Base-by-base conservation (phyloP, 2,113 vertebrate species). In the Eurypyga helias region DNA sequence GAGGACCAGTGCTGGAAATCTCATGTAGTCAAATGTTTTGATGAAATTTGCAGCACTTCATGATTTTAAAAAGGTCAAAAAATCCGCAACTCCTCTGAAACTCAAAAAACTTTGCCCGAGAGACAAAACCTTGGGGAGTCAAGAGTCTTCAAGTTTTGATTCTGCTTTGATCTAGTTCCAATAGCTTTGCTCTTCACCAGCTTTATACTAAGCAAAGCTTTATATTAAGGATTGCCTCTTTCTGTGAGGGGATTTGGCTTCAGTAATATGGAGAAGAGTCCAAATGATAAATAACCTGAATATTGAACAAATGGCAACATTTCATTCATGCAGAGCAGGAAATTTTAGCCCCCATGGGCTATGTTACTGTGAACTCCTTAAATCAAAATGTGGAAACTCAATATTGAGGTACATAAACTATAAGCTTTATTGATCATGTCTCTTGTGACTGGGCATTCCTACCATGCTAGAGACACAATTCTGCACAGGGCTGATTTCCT, bases 331-430 rank as follows among this genome's bases (percentile, higher is more conserved):
- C 36, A 91, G 77, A 85, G 61, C 49, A 79, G 65, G 89, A 85
- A 94, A 95, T 95, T 92, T 93, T 84, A 95, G 70, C n/a, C 38
- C 57, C 84, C 54, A 52, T 38, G 66, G 80, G 86, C 87, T 95
- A 71, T 43, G 54, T 87, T 96, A 90, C 91, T 69, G 66, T 57
- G 88, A 97, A 83, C 72, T 84, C 86, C 90, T 95, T 97, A 97
- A 95, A 97, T 95, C 92, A 96, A 96, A 92, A 82, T 52, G 51
- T 65, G 62, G 91, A 94, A 91, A 94, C 66, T 97, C 91, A 87
- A 91, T 95, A 96, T 72, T 33, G 61, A 95, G 89, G 80, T 85
- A 87, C 90, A 96, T 95, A 97, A 97, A 97, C 69, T 67, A 91
- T 94, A 75, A 92, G 89, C 75, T 91, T 84, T 96, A 93, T 95